phyloP scores from a whole-genome alignment of 2,797 vertebrate species.

The Molothrus aeneus region DNA sequence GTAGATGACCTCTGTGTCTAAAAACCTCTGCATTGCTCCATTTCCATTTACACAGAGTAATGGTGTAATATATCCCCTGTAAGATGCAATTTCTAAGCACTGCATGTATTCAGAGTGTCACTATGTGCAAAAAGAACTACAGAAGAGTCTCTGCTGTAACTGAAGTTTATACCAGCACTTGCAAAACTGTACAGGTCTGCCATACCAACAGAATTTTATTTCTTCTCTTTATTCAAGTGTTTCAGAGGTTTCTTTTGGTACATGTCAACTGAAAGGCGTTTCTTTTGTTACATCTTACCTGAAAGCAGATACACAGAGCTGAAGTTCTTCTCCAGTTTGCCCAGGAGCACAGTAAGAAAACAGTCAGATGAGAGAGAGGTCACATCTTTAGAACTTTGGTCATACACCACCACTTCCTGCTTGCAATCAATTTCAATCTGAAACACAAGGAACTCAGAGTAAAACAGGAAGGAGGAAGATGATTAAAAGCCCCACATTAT shows the following conservation, averaged over 20 bases:
- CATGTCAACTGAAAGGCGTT: not conserved
- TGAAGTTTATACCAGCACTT: not conserved
- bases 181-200: not conserved
- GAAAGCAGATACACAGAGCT: constrained; percentile 88
- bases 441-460: constrained; percentile 12
- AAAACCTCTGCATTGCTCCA: not conserved
- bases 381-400: constrained; percentile 87
- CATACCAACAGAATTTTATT: not conserved
- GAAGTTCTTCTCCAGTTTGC: constrained; percentile 91
- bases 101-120: not conserved
- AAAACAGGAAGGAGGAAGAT: not conserved
- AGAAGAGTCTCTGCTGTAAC: not conserved
- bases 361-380: constrained; percentile 83
- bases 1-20: not conserved
- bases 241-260: not conserved
- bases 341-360: constrained; percentile 90
- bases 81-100: not conserved
- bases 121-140: not conserved
- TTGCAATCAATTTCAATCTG: constrained; percentile 85
- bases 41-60: not conserved
- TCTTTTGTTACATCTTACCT: constrained; percentile 76
- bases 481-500: not conserved
- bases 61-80: not conserved
- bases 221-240: not conserved
- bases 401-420: constrained; percentile 94